Evolutionary conservation across 2,113 vertebrate species (phyloP).

Genomic region (Carassius carassius): DNA sequence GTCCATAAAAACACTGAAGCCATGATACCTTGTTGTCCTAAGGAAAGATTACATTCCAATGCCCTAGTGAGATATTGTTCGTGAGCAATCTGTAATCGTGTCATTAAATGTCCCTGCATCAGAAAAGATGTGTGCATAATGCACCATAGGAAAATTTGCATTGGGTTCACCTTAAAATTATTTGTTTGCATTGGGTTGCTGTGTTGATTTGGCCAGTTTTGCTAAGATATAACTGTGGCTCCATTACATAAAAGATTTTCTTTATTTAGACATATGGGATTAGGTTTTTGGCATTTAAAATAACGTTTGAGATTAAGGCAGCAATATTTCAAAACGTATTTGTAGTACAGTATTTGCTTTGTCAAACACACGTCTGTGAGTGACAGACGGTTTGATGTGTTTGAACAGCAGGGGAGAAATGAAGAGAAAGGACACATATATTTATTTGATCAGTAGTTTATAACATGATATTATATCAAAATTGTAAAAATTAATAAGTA

Average conservation of each 20-base stretch:
- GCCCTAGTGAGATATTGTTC: neutral
- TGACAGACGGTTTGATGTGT: conserved; percentile 30
- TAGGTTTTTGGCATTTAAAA: neutral
- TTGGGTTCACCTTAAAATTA: neutral
- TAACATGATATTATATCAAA: neutral
- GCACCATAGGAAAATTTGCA: conserved; percentile 10
- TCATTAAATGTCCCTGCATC: neutral
- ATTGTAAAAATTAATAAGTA: neutral
- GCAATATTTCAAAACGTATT: neutral
- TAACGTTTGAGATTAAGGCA: neutral
- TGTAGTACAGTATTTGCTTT: neutral
- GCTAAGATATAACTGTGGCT: neutral
- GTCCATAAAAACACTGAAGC: neutral
- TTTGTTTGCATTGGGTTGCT: neutral
- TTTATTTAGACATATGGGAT: neutral
- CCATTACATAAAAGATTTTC: neutral
- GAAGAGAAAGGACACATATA: neutral
- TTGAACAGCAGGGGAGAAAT: conserved; percentile 18
- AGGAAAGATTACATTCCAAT: neutral
- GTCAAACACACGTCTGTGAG: conserved; percentile 5
- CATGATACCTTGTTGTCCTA: neutral
- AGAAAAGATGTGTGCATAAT: neutral
- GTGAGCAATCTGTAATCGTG: neutral
- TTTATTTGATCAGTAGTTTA: neutral
- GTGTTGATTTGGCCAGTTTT: neutral